Percentiles rank a stretch among this genome's conserved stretches.
phyloP scores from a whole-genome alignment of 2,797 vertebrate genomes.

The Enteromius mattozi region DNA sequence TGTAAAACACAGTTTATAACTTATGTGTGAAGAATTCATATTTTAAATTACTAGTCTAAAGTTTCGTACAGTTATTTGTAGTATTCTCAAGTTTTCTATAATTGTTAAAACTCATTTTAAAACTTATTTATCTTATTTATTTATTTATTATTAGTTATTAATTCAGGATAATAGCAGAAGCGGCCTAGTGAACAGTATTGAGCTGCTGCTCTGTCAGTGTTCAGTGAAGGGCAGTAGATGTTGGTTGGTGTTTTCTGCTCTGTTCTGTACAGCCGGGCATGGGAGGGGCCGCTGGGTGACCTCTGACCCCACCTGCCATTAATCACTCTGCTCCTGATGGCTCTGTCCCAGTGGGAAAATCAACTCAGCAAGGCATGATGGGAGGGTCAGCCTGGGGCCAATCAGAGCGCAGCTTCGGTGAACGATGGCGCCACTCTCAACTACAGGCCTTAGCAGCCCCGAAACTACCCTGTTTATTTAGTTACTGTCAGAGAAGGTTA shows the following conservation, averaged over 20 bases:
- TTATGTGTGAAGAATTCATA: no score
- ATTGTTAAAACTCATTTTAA: background rate
- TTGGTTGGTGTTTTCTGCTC: background rate
- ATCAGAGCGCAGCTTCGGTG: conserved; percentile 70
- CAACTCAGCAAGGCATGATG: conserved; percentile 82
- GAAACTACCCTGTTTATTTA: conserved; percentile 25
- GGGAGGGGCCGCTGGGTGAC: conserved; percentile 68
- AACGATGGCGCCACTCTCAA: conserved; percentile 58
- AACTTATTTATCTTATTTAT: background rate
- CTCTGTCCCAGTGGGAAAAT: conserved; percentile 88
- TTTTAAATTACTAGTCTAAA: background rate
- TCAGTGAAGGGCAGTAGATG: background rate
- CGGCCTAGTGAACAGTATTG: background rate
- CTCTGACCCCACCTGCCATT: conserved; percentile 91
- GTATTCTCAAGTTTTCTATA: background rate
- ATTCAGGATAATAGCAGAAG: background rate
- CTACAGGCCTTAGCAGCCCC: background rate
- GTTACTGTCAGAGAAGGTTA: background rate
- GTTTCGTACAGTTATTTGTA: background rate
- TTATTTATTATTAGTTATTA: background rate
- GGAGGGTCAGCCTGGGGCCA: conserved; percentile 82
- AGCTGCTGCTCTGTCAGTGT: background rate
- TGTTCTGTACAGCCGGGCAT: background rate
- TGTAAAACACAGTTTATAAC: no score
- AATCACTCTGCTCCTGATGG: conserved; percentile 94